Base-by-base conservation (phyloP, 2,888 invertebrate genomes). In the Eupithecia subfuscata region DNA sequence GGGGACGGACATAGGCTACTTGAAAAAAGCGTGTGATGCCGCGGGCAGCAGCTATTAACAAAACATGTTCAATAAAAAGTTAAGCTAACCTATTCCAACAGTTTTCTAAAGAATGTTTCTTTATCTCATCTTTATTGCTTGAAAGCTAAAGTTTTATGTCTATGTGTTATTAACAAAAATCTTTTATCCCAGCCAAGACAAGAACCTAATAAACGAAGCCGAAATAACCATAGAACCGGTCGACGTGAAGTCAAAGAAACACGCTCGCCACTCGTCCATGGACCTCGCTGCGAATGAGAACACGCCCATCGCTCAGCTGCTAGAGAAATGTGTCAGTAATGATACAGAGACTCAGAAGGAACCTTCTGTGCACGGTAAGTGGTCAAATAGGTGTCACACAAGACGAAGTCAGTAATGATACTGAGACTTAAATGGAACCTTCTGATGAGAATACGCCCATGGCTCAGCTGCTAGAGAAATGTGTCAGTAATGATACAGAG, bases 251-350 rank as follows among this genome's bases (percentile, higher is more conserved):
- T 89, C 91, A 0, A 92, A 93, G 83, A 93, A 94, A 68, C 95
- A 95, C 80, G 90, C 87, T 0, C 88, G 95, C 0, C 95, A 95
- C 75, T 95, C 95, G 0, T 95, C 95, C 1, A 95, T 95, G 95
- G 95, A 95, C 83, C 84, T 95, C 14, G 94, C 93, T 0, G 85
- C 86, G 3, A 89, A 84, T 43, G 91, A 87, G 3, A 94, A 93
- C 87, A 88, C 90, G 0, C 90, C 94, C 56, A 95, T 95, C 56
- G 88, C 93, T 0, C 94, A 94, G 80, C 86, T 95, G 74, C 81
- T 95, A 67, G 95, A 95, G 87, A 94, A 95, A 76, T 95, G 95
- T 76, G 95, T 95, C 63, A 90, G 84, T 73, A 82, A 80, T n/a
- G 84, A 84, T 8, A 82, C 79, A 1, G 80, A 75, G 6, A 82